Conservation (phyloP, 2,797 vertebrate species). For the Pitangus sulphuratus region DNA sequence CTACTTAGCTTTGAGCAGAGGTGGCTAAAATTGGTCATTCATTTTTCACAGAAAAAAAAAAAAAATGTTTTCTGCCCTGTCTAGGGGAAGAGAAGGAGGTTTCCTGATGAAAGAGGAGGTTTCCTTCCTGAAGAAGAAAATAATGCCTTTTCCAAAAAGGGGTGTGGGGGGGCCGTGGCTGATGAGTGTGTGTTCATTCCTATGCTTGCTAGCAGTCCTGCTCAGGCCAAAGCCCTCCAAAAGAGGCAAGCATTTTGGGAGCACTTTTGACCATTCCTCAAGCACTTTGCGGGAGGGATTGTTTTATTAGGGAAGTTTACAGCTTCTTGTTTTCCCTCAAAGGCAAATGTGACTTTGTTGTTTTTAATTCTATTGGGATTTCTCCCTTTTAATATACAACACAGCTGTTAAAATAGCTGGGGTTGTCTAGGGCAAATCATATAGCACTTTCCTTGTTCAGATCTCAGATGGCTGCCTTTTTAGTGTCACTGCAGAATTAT, state of each 20-base stretch:
- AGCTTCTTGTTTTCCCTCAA: constrained; percentile 61
- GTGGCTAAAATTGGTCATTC: background rate
- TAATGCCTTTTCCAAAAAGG: background rate
- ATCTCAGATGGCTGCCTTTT: constrained; percentile 48
- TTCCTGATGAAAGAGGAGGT: background rate
- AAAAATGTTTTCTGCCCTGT: background rate
- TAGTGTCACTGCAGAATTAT: constrained; percentile 61
- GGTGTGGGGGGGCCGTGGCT: background rate
- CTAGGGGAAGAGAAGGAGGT: background rate
- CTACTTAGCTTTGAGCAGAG: background rate
- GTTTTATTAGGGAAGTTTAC: constrained; percentile 44
- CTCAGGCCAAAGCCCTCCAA: background rate
- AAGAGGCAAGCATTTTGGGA: constrained; percentile 5
- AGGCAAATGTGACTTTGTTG: constrained; percentile 74
- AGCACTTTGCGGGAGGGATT: constrained; percentile 11
- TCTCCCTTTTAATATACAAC: constrained; percentile 62
- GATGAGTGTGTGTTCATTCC: background rate
- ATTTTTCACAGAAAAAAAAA: background rate
- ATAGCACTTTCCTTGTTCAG: constrained; percentile 70
- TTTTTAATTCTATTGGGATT: constrained; percentile 71
- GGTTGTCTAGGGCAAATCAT: constrained; percentile 65
- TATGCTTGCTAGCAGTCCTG: background rate
- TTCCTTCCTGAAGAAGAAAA: background rate
- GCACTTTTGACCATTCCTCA: constrained; percentile 36
- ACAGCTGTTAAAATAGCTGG: constrained; percentile 76